A percentile compares a stretch with the other conserved stretches of the same genome.
Evolutionary conservation across 2,113 vertebrate species (phyloP).

Genomic region (Crotalus helleri): DNA sequence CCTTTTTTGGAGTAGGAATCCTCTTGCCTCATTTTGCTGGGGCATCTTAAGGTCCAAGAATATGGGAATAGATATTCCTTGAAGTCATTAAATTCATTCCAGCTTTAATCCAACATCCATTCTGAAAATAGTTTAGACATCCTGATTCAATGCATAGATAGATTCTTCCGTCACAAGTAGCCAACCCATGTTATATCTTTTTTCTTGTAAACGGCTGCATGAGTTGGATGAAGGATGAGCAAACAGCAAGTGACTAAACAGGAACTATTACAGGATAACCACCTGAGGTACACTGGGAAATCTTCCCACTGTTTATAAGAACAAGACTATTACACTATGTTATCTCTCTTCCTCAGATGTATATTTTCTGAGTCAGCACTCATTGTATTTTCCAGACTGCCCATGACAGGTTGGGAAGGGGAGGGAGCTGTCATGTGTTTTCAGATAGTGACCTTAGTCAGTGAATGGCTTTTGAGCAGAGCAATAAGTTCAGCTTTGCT

Average conservation of each 20-base stretch:
- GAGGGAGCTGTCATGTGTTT: conserved; percentile 63
- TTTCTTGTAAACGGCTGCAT: conserved; percentile 36
- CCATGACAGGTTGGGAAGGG: conserved; percentile 31
- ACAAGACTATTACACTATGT: conserved; percentile 52
- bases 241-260: conserved; percentile 35
- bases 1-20: not conserved
- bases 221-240: conserved; percentile 27
- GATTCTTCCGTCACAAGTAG: not conserved
- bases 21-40: not conserved
- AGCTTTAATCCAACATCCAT: not conserved
- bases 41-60: not conserved
- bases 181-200: not conserved
- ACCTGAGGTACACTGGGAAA: conserved; percentile 11
- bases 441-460: conserved; percentile 65
- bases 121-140: not conserved
- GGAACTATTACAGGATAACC: conserved; percentile 40
- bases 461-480: conserved; percentile 21
- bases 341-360: conserved; percentile 73
- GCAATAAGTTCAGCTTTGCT: not conserved
- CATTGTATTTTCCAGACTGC: conserved; percentile 70
- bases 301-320: conserved; percentile 54
- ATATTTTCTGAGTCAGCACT: conserved; percentile 72
- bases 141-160: not conserved
- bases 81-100: not conserved
- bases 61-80: not conserved